Conservation (phyloP, 2,888 invertebrate genomes). For the Napeogenes sylphis region DNA sequence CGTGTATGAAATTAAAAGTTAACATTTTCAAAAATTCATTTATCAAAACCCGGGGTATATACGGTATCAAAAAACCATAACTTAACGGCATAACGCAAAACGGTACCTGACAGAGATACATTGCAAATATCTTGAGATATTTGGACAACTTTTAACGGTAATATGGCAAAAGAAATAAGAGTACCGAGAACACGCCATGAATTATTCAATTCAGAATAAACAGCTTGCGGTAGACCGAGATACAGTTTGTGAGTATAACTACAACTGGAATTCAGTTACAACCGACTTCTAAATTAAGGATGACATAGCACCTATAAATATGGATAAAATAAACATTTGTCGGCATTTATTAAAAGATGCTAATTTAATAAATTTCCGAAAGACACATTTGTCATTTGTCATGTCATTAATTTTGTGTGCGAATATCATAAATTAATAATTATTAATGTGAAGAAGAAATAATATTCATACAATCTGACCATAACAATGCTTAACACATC, state of each 20-base stretch:
- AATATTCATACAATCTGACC: background rate
- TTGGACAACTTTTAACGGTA: slow-evolving; percentile 31
- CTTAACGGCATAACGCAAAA: slow-evolving; percentile 32
- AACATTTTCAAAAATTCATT: too few relatives aligned
- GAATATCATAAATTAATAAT: too few relatives aligned
- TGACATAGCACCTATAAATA: background rate
- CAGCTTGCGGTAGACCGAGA: slow-evolving; percentile 6
- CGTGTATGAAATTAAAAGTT: too few relatives aligned
- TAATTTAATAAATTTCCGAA: too few relatives aligned
- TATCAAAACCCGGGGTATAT: background rate
- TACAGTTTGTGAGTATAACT: slow-evolving; percentile 3
- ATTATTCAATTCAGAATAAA: slow-evolving; percentile 26
- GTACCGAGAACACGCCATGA: slow-evolving; percentile 21
- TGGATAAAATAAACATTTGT: background rate
- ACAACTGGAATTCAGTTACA: background rate
- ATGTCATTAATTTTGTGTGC: too few relatives aligned
- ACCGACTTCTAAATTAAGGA: background rate
- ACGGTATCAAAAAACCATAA: slow-evolving; percentile 18
- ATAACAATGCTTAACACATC: slow-evolving; percentile 1
- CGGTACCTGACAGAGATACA: slow-evolving; percentile 32
- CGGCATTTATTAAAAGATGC: too few relatives aligned
- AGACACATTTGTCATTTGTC: too few relatives aligned
- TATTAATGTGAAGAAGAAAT: background rate
- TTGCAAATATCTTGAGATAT: slow-evolving; percentile 27
- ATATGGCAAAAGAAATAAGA: slow-evolving; percentile 24